These are phyloP conservation scores for Anastatus disparis DNA, from an alignment of 1,140 invertebrate genomes.

Conservation along the genomic window DNA sequence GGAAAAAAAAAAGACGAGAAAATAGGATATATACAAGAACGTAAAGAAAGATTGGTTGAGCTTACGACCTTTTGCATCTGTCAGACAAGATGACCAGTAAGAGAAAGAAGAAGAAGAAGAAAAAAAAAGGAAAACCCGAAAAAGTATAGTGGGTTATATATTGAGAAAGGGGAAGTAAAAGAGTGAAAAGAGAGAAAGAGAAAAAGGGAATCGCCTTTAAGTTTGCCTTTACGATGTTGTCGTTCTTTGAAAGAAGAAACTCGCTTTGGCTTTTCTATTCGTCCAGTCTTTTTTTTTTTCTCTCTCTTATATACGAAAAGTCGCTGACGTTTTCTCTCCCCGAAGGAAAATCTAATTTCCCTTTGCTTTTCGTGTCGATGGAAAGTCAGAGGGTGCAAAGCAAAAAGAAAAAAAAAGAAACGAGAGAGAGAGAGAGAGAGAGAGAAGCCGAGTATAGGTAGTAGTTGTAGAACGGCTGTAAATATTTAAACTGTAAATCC, in stretches of 20 bases:
- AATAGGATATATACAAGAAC: not conserved
- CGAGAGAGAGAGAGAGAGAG: not conserved
- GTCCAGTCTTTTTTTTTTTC: not conserved
- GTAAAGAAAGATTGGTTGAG: not conserved
- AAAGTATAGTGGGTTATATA: too few relatives aligned
- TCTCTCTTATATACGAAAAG: not conserved
- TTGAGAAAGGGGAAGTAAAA: too few relatives aligned
- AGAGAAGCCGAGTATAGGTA: not conserved
- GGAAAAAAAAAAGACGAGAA: too few relatives aligned
- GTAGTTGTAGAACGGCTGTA: conserved; percentile 20
- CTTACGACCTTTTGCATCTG: not conserved
- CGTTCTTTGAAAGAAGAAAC: conserved; percentile 37
- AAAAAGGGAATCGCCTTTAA: conserved; percentile 13
- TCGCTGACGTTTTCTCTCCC: conserved; percentile 36
- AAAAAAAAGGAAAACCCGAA: too few relatives aligned
- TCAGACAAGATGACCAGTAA: conserved; percentile 7
- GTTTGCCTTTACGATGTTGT: conserved; percentile 29
- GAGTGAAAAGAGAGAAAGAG: too few relatives aligned
- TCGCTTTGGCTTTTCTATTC: conserved; percentile 23
- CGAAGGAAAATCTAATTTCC: conserved; percentile 36
- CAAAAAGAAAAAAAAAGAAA: not conserved
- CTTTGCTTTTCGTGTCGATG: conserved; percentile 18
- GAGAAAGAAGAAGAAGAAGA: too few relatives aligned
- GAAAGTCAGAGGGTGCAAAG: conserved; percentile 21
- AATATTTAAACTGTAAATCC: conserved; percentile 55